A percentile compares a stretch with the other conserved stretches of the same genome.
Evolutionary conservation across 2,888 invertebrate genomes (phyloP).

Genomic region (Dolomedes plantarius): DNA sequence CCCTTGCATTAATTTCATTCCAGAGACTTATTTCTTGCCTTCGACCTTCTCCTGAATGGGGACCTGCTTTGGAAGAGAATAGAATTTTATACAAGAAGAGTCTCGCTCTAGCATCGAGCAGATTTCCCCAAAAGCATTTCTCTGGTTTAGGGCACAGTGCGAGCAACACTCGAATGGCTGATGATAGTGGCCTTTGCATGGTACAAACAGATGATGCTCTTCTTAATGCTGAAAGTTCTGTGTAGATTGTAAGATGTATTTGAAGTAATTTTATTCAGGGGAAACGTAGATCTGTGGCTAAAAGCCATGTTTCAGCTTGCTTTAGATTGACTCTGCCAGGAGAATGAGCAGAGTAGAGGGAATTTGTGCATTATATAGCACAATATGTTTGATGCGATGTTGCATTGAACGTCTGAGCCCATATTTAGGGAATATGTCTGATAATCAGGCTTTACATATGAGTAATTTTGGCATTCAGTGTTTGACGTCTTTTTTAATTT

Average conservation of each 20-base stretch:
- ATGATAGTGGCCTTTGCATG: slow-evolving; percentile 20
- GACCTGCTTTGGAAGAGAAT: slow-evolving; percentile 71
- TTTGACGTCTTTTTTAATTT: background rate
- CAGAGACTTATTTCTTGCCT: slow-evolving; percentile 69
- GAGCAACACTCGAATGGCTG: slow-evolving; percentile 15
- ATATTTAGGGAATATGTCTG: background rate
- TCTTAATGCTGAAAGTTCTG: background rate
- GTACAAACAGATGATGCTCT: slow-evolving; percentile 22
- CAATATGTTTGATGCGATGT: background rate
- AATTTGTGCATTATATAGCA: background rate
- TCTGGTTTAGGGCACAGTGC: slow-evolving; percentile 26
- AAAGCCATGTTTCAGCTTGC: background rate
- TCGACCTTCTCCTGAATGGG: slow-evolving; percentile 73
- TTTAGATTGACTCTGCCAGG: background rate
- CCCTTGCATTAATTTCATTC: slow-evolving; percentile 1
- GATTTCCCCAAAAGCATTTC: slow-evolving; percentile 63
- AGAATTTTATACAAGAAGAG: slow-evolving; percentile 69
- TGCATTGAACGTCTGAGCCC: slow-evolving; percentile 4
- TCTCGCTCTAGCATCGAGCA: slow-evolving; percentile 38
- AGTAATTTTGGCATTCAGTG: background rate
- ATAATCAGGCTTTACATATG: slow-evolving; percentile 1
- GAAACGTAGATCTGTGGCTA: background rate
- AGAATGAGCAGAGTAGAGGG: background rate
- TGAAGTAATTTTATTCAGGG: background rate
- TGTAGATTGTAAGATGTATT: background rate